Conservation (phyloP, 2,888 invertebrate genomes). For the Halictus ligatus region DNA sequence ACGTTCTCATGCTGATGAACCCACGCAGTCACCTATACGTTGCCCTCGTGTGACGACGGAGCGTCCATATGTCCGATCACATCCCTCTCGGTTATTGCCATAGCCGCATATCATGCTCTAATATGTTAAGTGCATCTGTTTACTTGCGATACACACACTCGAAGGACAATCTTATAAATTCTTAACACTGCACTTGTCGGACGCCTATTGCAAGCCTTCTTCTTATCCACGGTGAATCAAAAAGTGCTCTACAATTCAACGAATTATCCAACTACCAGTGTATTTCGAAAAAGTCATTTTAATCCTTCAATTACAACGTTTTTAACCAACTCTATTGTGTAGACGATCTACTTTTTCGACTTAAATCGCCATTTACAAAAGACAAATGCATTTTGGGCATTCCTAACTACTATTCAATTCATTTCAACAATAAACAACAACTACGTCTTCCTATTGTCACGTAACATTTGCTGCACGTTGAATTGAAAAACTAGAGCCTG, state of each 20-base stretch:
- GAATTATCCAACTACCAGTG: too few species aligned
- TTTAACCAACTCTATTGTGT: not conserved
- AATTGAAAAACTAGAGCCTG: too few species aligned
- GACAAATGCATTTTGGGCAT: too few species aligned
- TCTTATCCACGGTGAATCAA: not conserved
- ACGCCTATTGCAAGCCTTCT: not conserved
- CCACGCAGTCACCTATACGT: not conserved
- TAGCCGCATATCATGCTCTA: slow-evolving; percentile 23
- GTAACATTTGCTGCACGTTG: too few species aligned
- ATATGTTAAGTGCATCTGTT: slow-evolving; percentile 19
- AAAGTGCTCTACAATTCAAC: too few species aligned
- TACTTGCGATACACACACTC: not conserved
- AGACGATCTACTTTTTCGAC: not conserved
- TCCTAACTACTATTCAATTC: too few species aligned
- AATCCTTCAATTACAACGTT: too few species aligned
- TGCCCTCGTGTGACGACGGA: not conserved
- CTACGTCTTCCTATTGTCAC: too few species aligned
- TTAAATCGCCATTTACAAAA: too few species aligned
- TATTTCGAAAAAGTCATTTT: too few species aligned
- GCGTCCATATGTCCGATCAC: slow-evolving; percentile 13
- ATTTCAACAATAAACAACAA: too few species aligned
- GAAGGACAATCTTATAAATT: not conserved
- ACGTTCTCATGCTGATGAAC: slow-evolving; percentile 6
- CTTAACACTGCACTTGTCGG: not conserved
- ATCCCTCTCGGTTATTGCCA: not conserved